Conservation (phyloP, 2,797 vertebrate genomes). For the Manis crassicaudata region DNA sequence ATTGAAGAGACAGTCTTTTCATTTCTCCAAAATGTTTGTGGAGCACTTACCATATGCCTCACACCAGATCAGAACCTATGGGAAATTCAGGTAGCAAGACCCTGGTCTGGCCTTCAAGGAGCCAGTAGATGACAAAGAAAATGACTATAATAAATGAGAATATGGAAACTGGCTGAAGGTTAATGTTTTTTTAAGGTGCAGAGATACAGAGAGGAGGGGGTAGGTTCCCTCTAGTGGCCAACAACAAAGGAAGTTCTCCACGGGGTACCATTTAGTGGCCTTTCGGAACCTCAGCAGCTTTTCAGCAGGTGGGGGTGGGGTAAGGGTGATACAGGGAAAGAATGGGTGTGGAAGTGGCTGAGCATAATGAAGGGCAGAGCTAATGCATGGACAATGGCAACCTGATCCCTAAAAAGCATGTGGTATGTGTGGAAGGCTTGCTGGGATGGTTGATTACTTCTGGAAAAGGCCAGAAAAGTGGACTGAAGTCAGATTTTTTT, state of each 20-base stretch:
- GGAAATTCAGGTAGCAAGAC: background rate
- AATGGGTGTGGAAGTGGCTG: background rate
- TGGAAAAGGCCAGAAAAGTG: background rate
- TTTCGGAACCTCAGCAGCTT: background rate
- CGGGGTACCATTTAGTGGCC: background rate
- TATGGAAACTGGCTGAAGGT: background rate
- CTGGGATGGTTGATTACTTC: background rate
- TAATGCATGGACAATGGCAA: accelerated
- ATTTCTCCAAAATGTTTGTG: background rate
- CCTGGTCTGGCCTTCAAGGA: background rate
- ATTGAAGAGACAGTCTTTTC: background rate
- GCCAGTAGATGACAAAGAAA: background rate
- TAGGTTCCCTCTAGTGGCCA: background rate
- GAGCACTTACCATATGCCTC: background rate
- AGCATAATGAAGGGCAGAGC: background rate
- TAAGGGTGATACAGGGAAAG: background rate
- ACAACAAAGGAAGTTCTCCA: background rate
- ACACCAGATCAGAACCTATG: background rate
- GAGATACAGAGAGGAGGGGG: background rate
- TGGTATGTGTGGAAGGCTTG: background rate
- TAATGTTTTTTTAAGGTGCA: background rate
- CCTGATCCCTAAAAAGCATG: background rate
- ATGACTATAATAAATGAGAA: background rate
- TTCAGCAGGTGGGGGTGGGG: background rate
- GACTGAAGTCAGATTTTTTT: background rate